Base-by-base conservation (phyloP, 2,113 vertebrate species). In the Campylorhamphus procurvoides region DNA sequence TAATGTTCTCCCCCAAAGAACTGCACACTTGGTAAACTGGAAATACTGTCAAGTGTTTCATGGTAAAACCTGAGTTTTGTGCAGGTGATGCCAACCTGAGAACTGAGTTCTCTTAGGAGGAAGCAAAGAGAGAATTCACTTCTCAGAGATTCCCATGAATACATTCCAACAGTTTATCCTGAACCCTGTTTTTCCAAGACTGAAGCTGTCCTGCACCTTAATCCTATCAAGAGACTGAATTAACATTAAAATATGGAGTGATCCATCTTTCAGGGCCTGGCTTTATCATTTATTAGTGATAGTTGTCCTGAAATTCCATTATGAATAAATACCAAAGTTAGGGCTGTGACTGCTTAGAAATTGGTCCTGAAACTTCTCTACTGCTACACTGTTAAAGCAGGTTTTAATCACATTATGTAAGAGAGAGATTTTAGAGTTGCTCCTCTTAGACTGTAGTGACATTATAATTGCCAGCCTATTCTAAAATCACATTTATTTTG, bases 11-110 rank as follows among this genome's bases (percentile, higher is more conserved):
- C 12, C 40, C 22, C 9, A 2, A 47, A 47, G 11, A 82, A 55
- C 0, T 11, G 13, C n/a, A 62, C 27, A 3, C 5, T 49, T 9
- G 7, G 18, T 39, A 14, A 76, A 62, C 0, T 29, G 23, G 47
- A 72, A 91, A n/a, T 3, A 25, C 28, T 31, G 39, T 4, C 12
- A 7, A 23, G 16, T 10, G 13, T 27, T 60, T 56, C 24, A 28
- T 3, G 6, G 10, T 40, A 84, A 60, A 85, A 39, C 20, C 42
- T 9, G 42, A 90, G 39, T 1, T 84, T 19, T 55, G 80, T 44
- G 50, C 39, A 81, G 39, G 0, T 69, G 59, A 39, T 44, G 33
- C 23, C 20, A 50, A 47, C 6, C 22, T 15, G 2, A 72, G 44
- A 76, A 59, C 18, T 17, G 72, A 56, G 33, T 5, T 79, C 56